phyloP scores from a whole-genome alignment of 2,888 invertebrate genomes.

The Drosophila sordidula region DNA sequence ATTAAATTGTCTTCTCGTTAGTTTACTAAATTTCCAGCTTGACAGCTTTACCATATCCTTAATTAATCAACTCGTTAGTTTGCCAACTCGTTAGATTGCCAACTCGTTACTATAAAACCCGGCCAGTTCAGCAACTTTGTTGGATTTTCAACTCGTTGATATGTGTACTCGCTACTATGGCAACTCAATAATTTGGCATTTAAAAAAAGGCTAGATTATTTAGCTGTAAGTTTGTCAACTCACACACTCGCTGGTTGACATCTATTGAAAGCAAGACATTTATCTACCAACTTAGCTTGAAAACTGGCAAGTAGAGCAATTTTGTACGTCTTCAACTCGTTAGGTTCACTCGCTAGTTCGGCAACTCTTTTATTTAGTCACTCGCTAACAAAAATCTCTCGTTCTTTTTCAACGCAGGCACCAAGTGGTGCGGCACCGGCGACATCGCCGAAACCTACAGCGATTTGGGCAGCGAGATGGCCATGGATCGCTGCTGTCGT shows the following conservation, averaged over 20 bases:
- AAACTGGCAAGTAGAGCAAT: no score
- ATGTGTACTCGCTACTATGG: no score
- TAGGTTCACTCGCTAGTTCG: not conserved
- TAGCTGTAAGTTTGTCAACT: no score
- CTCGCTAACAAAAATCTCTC: not conserved
- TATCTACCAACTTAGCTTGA: no score
- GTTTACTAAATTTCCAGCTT: not conserved
- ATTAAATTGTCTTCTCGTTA: not conserved
- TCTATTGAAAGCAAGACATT: no score
- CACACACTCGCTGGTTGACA: no score
- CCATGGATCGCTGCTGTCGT: slow-evolving; percentile 93
- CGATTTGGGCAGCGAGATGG: slow-evolving; percentile 91
- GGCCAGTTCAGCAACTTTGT: no score
- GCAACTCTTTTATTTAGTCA: not conserved
- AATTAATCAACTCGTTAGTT: not conserved
- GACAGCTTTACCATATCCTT: no score
- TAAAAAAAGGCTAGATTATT: no score
- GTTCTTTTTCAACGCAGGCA: slow-evolving; percentile 87
- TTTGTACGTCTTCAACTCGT: no score
- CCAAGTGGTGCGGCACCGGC: slow-evolving; percentile 97
- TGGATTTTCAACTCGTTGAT: no score
- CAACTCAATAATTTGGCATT: no score
- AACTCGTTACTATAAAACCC: not conserved
- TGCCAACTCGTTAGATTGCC: not conserved
- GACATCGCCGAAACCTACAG: slow-evolving; percentile 93